Percentiles rank a stretch among this genome's conserved stretches.
These are phyloP conservation scores for Ursus arctos DNA, from an alignment of 2,113 vertebrate genomes.

Conservation along the genomic window DNA sequence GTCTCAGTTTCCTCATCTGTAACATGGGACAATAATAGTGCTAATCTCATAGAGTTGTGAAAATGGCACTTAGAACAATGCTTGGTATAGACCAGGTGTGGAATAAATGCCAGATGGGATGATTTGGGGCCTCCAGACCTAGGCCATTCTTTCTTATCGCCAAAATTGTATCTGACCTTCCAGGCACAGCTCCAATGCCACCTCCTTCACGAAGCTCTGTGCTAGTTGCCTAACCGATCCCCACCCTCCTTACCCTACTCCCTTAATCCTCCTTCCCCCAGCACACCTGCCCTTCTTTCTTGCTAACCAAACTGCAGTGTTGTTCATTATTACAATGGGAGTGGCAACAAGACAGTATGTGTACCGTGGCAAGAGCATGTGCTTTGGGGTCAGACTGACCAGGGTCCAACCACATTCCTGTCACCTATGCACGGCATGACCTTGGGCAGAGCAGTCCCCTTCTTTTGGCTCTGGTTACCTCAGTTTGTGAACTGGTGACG, in stretches of 20 bases:
- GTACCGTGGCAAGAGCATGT: neutral
- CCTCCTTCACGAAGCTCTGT: neutral
- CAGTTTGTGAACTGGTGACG: neutral
- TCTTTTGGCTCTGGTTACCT: neutral
- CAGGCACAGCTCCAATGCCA: neutral
- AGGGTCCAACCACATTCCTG: neutral
- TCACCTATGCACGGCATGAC: neutral
- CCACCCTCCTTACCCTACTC: neutral
- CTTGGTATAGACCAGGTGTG: neutral
- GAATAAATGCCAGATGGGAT: neutral
- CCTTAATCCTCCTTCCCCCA: neutral
- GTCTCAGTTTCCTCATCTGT: neutral
- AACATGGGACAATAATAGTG: neutral
- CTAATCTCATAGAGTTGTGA: neutral
- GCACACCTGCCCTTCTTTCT: neutral
- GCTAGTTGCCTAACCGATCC: neutral
- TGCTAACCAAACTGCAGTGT: neutral
- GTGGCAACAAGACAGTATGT: neutral
- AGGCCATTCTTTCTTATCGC: neutral
- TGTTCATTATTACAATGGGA: fast-evolving
- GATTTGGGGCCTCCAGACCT: neutral
- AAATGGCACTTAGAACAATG: neutral
- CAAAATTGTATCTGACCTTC: neutral
- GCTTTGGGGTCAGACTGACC: neutral
- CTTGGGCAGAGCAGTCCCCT: neutral